phyloP scores from a whole-genome alignment of 2,797 vertebrate genomes.

The Fistularia tabacaria region DNA sequence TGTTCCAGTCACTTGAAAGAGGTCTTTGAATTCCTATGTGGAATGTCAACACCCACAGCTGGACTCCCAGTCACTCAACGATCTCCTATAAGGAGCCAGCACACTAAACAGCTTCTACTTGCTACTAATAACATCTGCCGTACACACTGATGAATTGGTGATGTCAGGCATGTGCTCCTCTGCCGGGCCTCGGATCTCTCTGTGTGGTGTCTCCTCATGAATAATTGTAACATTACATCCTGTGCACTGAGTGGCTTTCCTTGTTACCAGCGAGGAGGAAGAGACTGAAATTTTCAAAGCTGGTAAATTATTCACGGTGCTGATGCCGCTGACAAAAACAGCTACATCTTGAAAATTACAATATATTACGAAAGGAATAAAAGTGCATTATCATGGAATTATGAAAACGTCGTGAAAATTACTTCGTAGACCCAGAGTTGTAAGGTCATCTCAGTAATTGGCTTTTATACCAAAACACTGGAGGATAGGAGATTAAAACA shows the following conservation, averaged over 20 bases:
- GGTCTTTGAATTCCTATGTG: constrained; percentile 17
- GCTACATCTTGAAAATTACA: constrained; percentile 36
- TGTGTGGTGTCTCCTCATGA: constrained; percentile 50
- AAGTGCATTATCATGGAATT: constrained; percentile 31
- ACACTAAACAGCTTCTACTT: no score
- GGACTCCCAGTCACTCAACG: constrained; percentile 12
- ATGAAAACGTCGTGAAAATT: constrained; percentile 41
- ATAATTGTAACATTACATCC: constrained; percentile 65
- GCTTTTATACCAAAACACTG: constrained; percentile 18
- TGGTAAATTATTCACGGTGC: constrained; percentile 64
- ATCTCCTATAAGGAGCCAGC: no score
- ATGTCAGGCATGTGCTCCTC: constrained; percentile 5
- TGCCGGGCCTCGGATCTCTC: constrained; percentile 26
- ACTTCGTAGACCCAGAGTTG: constrained; percentile 16
- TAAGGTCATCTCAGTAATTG: constrained; percentile 24
- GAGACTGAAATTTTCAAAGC: constrained; percentile 62
- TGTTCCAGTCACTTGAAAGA: constrained; percentile 22
- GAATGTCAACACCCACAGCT: constrained; percentile 9
- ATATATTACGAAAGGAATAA: constrained; percentile 32
- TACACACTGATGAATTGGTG: constrained; percentile 13
- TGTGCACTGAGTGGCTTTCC: constrained; percentile 71
- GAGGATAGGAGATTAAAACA: constrained; percentile 5
- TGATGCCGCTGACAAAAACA: constrained; percentile 43
- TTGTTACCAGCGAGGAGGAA: constrained; percentile 63
- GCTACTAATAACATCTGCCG: constrained; percentile 23